phyloP scores from a whole-genome alignment of 1,140 invertebrate genomes.

The Ips nitidus region DNA sequence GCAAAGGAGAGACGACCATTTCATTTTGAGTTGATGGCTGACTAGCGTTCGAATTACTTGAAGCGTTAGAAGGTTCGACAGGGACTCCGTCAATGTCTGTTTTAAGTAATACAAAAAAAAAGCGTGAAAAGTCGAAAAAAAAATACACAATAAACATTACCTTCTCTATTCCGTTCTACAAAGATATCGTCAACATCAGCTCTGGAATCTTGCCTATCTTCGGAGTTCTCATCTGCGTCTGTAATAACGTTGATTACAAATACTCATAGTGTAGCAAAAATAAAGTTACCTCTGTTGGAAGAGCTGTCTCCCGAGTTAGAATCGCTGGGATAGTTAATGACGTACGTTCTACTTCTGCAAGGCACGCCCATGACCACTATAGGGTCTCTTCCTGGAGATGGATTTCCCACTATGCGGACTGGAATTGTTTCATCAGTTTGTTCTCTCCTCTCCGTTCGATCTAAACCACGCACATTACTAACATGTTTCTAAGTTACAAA shows the following conservation, averaged over 20 bases:
- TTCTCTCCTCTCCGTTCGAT: constrained; percentile 1
- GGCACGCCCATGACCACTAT: constrained; percentile 6
- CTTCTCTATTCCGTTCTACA: constrained; percentile 12
- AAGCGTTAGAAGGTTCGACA: constrained; percentile 22
- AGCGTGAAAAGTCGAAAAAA: constrained; percentile 1
- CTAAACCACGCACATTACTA: background rate
- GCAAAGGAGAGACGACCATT: constrained; percentile 31
- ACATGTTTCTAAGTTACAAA: background rate
- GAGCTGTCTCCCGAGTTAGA: constrained; percentile 24
- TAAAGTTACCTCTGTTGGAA: constrained; percentile 23
- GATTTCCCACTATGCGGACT: too few species aligned
- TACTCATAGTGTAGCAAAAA: background rate
- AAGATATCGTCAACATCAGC: constrained; percentile 15
- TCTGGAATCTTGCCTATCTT: background rate
- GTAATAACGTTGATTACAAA: background rate
- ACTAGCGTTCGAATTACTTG: constrained; percentile 22
- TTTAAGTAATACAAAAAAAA: background rate
- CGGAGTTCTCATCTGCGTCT: too few species aligned
- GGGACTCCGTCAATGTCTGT: constrained; percentile 36
- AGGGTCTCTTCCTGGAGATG: constrained; percentile 2
- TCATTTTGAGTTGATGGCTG: constrained; percentile 25
- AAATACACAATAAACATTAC: background rate
- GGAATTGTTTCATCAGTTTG: too few species aligned
- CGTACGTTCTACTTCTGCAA: background rate
- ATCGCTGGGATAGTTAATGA: constrained; percentile 24